These are phyloP conservation scores for Drosophila micromelanica DNA, from an alignment of 1,140 invertebrate species.

Conservation along the genomic window DNA sequence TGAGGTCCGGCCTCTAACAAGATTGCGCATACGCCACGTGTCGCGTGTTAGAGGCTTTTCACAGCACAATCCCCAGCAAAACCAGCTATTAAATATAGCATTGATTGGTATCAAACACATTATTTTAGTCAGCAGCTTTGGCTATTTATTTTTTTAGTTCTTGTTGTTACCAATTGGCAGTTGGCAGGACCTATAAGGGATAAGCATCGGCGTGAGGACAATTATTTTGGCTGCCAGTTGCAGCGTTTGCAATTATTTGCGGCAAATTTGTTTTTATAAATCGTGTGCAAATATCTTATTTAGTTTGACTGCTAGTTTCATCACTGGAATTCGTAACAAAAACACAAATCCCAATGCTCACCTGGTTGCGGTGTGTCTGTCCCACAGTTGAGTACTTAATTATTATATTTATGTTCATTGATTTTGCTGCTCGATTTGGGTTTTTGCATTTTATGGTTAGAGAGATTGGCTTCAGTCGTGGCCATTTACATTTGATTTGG, in stretches of 20 bases:
- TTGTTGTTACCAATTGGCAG: slow-evolving; percentile 26
- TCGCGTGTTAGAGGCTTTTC: neutral
- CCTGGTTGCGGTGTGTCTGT: no score
- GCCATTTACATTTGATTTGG: slow-evolving; percentile 68
- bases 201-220: slow-evolving; percentile 2
- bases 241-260: slow-evolving; percentile 26
- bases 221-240: slow-evolving; percentile 7
- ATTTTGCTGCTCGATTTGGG: slow-evolving; percentile 1
- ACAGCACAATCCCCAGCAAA: slow-evolving; percentile 18
- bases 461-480: slow-evolving; percentile 17
- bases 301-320: no score
- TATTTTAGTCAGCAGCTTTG: slow-evolving; percentile 10
- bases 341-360: no score
- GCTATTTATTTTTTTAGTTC: slow-evolving; percentile 6
- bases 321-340: no score
- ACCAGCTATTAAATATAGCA: slow-evolving; percentile 31
- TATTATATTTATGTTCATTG: neutral
- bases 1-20: neutral
- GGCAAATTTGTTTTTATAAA: neutral
- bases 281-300: no score
- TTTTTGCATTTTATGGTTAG: slow-evolving; percentile 65
- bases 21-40: slow-evolving; percentile 27
- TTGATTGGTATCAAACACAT: slow-evolving; percentile 5
- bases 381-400: neutral
- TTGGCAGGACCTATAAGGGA: slow-evolving; percentile 9